Evolutionary conservation across 1,140 invertebrate genomes (phyloP), one percentile per base, ranked within the genome.

Genomic region (Scaptodrosophila lebanonensis): DNA sequence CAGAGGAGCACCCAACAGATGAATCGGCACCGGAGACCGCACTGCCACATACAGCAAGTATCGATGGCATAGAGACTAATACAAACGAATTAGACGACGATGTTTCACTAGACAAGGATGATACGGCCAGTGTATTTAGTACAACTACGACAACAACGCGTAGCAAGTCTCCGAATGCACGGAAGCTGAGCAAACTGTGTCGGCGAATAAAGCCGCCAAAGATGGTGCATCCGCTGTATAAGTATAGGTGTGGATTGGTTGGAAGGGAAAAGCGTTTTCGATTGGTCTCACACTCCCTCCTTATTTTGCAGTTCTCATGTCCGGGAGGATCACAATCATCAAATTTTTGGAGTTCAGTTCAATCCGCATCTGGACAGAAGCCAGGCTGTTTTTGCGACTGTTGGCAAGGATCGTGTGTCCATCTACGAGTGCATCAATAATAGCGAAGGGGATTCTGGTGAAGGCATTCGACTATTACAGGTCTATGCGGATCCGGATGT

Each of bases 401-500:
- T 97, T 11, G 97, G 97, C 6, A 97, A 95, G 77, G 98, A 98
- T 85, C 88, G 96, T 59, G 95, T 98, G 3, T 95, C 96, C 22
- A 93, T 99, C 57, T 99, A 98, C 87, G 95, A 98, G 87, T 97
- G 96, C 85, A 87, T 65, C 3, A 59, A 36, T 11, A 15, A 1
- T 22, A 29, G 51, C 88, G 90, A 49, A 45, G n/a, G 18, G 9
- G 44, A 51, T 22, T 12, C 33, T 3, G 90, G 90, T 17, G 92
- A 91, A 38, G 92, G 92, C n/a, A 93, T 98, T 45, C 95, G 95
- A 75, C 88, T 98, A 9, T 87, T 97, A 0, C 96, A 98, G 75
- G 95, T 95, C 70, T 98, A 97, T 89, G 91, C 94, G 7, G 97
- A 99, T 89, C 96, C 96, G 48, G 95, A 97, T 90, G 93, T 94